Evolutionary conservation across 2,797 vertebrate genomes (phyloP).

Genomic region (Anabacerthia variegaticeps): DNA sequence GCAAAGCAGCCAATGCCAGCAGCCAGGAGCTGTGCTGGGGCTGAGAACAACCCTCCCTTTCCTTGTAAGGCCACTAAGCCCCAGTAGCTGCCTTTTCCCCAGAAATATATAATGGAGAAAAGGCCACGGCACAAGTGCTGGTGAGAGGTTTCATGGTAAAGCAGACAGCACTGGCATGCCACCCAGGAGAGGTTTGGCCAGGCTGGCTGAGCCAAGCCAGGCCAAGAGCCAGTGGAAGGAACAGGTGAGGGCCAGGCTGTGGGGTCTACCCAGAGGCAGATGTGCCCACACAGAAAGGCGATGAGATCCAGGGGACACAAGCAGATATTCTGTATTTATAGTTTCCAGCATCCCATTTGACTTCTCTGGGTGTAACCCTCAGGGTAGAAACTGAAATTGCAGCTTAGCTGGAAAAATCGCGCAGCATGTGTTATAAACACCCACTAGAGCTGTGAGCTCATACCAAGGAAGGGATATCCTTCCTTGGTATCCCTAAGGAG

Average conservation of each 20-base stretch:
- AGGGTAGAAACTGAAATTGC: not conserved
- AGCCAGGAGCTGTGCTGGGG: rapidly evolving
- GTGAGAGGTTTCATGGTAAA: not conserved
- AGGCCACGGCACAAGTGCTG: not conserved
- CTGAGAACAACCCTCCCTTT: rapidly evolving
- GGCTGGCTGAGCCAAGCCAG: not conserved
- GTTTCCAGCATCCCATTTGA: not conserved
- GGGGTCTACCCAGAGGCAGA: rapidly evolving
- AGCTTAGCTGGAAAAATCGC: not conserved
- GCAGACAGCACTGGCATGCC: not conserved
- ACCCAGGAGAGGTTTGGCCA: not conserved
- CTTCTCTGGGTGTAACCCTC: not conserved
- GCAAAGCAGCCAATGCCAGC: rapidly evolving
- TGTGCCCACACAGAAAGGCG: rapidly evolving
- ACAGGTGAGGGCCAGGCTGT: not conserved
- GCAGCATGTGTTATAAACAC: not conserved
- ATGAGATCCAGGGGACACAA: not conserved
- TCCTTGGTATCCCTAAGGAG: not conserved
- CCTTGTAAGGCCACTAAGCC: not conserved
- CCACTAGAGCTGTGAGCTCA: not conserved
- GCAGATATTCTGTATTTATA: not conserved
- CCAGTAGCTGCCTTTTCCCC: rapidly evolving
- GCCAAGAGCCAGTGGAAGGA: not conserved
- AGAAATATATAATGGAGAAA: not conserved
- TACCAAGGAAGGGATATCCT: not conserved